phyloP scores from a whole-genome alignment of 1,140 invertebrate species.

The Drosophila kohkoa region DNA sequence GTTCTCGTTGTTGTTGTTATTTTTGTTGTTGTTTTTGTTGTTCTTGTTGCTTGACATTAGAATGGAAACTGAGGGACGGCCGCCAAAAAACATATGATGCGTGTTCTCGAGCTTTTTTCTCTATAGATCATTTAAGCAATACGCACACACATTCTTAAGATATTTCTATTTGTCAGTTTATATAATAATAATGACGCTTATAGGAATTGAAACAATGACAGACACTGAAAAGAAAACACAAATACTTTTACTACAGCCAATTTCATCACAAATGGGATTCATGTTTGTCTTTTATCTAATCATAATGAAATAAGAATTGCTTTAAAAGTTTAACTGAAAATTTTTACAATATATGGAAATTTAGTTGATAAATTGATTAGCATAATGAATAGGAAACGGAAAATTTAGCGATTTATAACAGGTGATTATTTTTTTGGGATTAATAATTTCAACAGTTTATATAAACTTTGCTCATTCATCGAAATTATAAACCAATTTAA shows the following conservation, averaged over 20 bases:
- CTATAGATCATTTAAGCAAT: slow-evolving; percentile 16
- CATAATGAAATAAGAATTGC: not conserved
- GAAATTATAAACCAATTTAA: no score
- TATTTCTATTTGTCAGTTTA: slow-evolving; percentile 25
- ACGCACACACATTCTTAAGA: slow-evolving; percentile 21
- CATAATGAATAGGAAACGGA: slow-evolving; percentile 14
- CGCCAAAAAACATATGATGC: slow-evolving; percentile 44
- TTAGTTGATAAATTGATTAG: slow-evolving; percentile 4
- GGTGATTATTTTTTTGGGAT: no score
- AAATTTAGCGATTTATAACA: no score
- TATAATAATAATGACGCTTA: slow-evolving; percentile 12
- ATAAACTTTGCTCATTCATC: no score
- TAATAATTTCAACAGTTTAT: no score
- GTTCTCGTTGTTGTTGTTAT: slow-evolving; percentile 7
- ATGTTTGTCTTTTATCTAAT: slow-evolving; percentile 23
- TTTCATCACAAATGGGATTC: not conserved
- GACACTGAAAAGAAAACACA: slow-evolving; percentile 5
- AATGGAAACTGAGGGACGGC: slow-evolving; percentile 41
- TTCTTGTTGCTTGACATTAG: slow-evolving; percentile 40
- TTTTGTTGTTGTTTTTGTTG: slow-evolving; percentile 1
- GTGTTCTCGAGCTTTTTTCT: slow-evolving; percentile 59
- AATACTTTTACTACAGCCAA: not conserved
- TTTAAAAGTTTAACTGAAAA: not conserved
- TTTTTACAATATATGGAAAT: slow-evolving; percentile 7
- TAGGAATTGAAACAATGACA: slow-evolving; percentile 27